Evolutionary conservation across 2,888 invertebrate genomes (phyloP).

Genomic region (Brenthis daphne): DNA sequence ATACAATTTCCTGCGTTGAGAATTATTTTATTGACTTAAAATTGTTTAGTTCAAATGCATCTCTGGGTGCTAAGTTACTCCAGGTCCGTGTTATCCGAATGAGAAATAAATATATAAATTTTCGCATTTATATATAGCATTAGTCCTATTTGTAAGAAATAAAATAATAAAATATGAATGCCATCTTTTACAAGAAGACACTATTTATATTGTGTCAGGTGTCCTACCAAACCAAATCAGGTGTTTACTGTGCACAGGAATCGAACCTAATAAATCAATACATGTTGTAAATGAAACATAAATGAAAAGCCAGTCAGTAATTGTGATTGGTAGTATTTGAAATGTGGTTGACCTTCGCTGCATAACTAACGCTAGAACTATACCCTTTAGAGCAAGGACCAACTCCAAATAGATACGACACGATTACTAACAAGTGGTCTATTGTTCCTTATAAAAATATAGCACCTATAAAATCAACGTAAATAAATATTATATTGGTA

Average conservation of each 20-base stretch:
- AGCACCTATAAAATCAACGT: not conserved
- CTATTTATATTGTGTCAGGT: no score
- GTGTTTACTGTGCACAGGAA: no score
- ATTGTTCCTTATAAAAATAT: conserved; percentile 24
- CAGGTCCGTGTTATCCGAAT: not conserved
- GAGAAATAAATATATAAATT: not conserved
- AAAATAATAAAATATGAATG: no score
- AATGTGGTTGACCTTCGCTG: conserved; percentile 15
- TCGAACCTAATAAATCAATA: not conserved
- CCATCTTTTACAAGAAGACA: no score
- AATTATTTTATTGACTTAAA: no score
- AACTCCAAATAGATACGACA: conserved; percentile 8
- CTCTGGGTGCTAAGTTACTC: not conserved
- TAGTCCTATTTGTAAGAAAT: not conserved
- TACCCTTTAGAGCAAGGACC: conserved; percentile 11
- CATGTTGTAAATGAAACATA: not conserved
- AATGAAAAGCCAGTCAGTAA: not conserved
- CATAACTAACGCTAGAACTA: conserved; percentile 7
- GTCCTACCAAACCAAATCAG: no score
- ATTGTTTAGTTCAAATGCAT: no score
- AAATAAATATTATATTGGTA: no score
- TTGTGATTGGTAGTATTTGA: conserved; percentile 8
- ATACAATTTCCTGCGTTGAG: no score
- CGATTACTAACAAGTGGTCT: conserved; percentile 15
- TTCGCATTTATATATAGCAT: not conserved